Base-by-base conservation (phyloP, 2,113 vertebrate species). In the Rana temporaria region DNA sequence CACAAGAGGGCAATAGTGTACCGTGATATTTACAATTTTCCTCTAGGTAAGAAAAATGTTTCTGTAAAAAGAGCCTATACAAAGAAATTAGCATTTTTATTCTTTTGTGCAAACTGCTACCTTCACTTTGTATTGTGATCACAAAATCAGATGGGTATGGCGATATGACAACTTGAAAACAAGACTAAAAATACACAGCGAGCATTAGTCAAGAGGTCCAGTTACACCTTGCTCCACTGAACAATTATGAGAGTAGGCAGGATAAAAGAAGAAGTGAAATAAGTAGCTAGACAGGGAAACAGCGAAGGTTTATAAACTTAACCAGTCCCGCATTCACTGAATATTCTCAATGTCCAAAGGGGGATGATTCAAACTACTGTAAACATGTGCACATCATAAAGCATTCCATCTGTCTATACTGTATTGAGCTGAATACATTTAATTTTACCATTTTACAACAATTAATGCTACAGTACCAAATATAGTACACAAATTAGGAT, bases 1-100 rank as follows among this genome's bases (percentile, higher is more conserved):
- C 94, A 94, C 91, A 87, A 93, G 94, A 90, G 93, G 92, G 94
- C 93, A 91, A 79, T 89, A 87, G 79, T 19, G 84, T 82, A 66
- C 90, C 90, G 90, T 8, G 17, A 17, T 42, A 34, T 6, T 20
- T 55, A n/a, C 66, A n/a, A 9, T 59, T 48, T 24, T 20, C 42
- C 19, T 14, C 34, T 38, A 42, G 56, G 30, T 76, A n/a, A 24
- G 19, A 55, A 4, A 22, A 56, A 55, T 56, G 20, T 20, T 19
- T 11, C 56, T 52, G 56, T 69, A 30, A 26, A 52, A 62, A 52
- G 78, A 70, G n/a, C 20, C 55, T 69, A 69, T 70, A 69, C 78
- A 80, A 80, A 80, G 56, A 62, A 70, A 70, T 69, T 14, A n/a
- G 55, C 19, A 52, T 59, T 57, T 80, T 24, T 67, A 70, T 59